Conservation (phyloP, 2,888 invertebrate genomes). For the Odontocolon sp. region DNA sequence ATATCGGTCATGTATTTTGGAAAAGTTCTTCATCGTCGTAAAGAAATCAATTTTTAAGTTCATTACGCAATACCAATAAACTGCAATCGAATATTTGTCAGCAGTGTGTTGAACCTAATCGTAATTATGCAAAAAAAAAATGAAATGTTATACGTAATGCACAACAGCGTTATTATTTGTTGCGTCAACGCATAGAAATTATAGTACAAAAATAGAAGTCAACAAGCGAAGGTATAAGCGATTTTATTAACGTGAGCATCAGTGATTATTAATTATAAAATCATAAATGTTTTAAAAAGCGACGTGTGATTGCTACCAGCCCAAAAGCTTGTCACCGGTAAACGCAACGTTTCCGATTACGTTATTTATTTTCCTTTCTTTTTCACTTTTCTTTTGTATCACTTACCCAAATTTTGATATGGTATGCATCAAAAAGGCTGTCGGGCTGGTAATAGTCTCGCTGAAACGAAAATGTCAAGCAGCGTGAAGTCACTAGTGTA, state of each 20-base stretch:
- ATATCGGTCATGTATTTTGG: no score
- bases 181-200: background rate
- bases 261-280: conserved; percentile 1
- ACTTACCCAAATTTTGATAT: conserved; percentile 89
- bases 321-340: conserved; percentile 74
- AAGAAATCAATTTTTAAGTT: no score
- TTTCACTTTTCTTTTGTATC: conserved; percentile 71
- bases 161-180: conserved; percentile 21
- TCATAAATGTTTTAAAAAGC: background rate
- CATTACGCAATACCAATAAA: no score
- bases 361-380: conserved; percentile 9
- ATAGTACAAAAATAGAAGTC: background rate
- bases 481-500: conserved; percentile 76
- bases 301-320: conserved; percentile 66
- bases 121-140: no score
- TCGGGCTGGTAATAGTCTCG: conserved; percentile 86
- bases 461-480: conserved; percentile 85
- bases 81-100: no score
- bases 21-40: no score
- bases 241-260: background rate
- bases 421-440: conserved; percentile 88
- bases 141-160: conserved; percentile 9
- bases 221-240: no score
- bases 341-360: conserved; percentile 66
- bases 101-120: no score